phyloP scores from a whole-genome alignment of 2,797 vertebrate genomes.

The Balearica regulorum region DNA sequence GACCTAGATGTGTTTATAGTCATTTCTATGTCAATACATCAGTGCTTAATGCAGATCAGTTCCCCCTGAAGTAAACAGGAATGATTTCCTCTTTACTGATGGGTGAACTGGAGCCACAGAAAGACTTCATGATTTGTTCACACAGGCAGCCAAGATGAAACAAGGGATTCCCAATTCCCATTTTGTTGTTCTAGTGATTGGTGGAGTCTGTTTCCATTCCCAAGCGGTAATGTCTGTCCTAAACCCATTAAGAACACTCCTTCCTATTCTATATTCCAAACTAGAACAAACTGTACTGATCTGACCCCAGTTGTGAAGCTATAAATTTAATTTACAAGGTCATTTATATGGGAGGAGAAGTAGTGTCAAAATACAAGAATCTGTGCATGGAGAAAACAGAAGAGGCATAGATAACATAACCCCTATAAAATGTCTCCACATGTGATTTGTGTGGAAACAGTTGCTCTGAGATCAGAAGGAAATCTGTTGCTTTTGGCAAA shows the following conservation, averaged over 20 bases:
- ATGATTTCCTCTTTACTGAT: slow-evolving; percentile 16
- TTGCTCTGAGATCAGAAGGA: slow-evolving; percentile 53
- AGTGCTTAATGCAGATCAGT: slow-evolving; percentile 18
- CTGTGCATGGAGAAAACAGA: slow-evolving; percentile 54
- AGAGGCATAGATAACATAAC: slow-evolving; percentile 55
- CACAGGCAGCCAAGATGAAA: background rate
- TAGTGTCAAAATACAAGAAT: slow-evolving; percentile 50
- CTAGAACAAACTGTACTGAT: slow-evolving; percentile 48
- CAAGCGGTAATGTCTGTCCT: background rate
- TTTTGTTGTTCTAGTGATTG: slow-evolving; percentile 33
- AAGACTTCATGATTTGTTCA: slow-evolving; percentile 34
- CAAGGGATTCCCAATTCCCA: slow-evolving; percentile 44
- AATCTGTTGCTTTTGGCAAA: slow-evolving; percentile 61
- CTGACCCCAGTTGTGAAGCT: slow-evolving; percentile 27
- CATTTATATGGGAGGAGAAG: slow-evolving; percentile 53
- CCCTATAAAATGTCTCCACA: slow-evolving; percentile 35
- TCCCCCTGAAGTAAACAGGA: background rate
- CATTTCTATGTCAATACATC: background rate
- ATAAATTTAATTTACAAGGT: slow-evolving; percentile 53
- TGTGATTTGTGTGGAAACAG: slow-evolving; percentile 62
- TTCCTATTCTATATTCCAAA: slow-evolving; percentile 29
- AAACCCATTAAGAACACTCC: slow-evolving; percentile 26
- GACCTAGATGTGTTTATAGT: background rate
- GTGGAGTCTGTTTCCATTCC: slow-evolving; percentile 39
- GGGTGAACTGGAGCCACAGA: background rate